Conservation (phyloP, 2,888 invertebrate species). For the Barypeithes pellucidus region DNA sequence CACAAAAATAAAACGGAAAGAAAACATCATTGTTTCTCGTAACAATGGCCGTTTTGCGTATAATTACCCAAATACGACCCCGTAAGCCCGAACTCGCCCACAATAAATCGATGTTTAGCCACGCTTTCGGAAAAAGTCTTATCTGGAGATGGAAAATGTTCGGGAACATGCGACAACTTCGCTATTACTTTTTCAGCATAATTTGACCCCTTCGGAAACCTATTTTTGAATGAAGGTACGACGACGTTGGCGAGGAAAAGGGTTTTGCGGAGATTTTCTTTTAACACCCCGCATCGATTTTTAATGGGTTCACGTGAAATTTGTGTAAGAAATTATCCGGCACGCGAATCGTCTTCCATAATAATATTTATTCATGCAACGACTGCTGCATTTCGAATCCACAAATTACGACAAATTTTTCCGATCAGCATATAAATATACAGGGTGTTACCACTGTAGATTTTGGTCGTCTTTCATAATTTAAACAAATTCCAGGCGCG, state of each 20-base stretch:
- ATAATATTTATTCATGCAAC: too few species aligned
- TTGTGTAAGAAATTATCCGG: too few species aligned
- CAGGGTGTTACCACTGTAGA: too few species aligned
- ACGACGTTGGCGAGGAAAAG: conserved; percentile 4
- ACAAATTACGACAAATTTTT: too few species aligned
- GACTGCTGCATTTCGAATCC: too few species aligned
- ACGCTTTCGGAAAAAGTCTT: conserved; percentile 13
- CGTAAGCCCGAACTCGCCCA: not conserved
- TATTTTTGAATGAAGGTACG: conserved; percentile 4
- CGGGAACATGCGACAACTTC: not conserved
- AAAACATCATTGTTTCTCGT: not conserved
- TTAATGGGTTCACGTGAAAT: too few species aligned
- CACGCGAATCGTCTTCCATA: too few species aligned
- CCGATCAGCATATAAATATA: too few species aligned
- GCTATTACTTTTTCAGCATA: not conserved
- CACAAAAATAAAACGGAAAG: too few species aligned
- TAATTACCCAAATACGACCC: not conserved
- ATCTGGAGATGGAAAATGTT: conserved; percentile 8
- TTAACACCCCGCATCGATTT: conserved; percentile 7
- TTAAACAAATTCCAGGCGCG: too few species aligned
- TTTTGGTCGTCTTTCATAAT: too few species aligned
- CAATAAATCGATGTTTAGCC: conserved; percentile 13
- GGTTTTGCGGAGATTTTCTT: conserved; percentile 2
- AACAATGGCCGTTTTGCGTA: not conserved
- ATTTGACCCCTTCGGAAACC: not conserved